Base-by-base conservation (phyloP, 2,888 invertebrate genomes). In the Eilema caniola region DNA sequence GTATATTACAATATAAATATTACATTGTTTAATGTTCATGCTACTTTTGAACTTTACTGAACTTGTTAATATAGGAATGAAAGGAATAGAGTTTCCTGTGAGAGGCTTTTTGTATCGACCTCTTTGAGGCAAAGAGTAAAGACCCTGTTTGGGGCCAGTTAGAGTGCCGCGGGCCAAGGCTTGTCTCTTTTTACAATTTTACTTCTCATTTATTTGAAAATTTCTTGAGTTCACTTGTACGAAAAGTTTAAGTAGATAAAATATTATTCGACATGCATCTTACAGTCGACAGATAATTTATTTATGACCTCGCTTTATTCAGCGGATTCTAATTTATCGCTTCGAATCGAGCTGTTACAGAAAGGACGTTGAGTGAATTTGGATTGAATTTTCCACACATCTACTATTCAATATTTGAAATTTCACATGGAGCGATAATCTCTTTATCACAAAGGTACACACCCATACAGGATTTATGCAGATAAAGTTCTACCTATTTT, bases 11-110 rank as follows among this genome's bases (percentile, higher is more conserved):
- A n/a, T n/a, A n/a, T n/a, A n/a, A n/a, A n/a, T n/a, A n/a, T n/a
- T n/a, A n/a, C n/a, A n/a, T n/a, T n/a, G n/a, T n/a, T n/a, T n/a
- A n/a, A n/a, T n/a, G n/a, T n/a, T n/a, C n/a, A n/a, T 65, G 69
- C 61, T 70, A 78, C 76, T 78, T 76, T 79, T 67, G 68, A 72
- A 47, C 20, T 47, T 47, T 72, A 74, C 72, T 76, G 82, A 85
- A 85, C 78, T 87, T 83, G 83, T 85, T 86, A 88, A 86, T 85
- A 83, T 82, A 86, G 81, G 79, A 82, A 80, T 79, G 82, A 85
- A 86, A 84, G 83, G 82, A 88, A 87, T 84, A 81, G 79, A 79
- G 81, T 77, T 84, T 84, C 77, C 75, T 81, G 78, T 78, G 76
- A 78, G 81, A 82, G 80, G 80, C 80, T 81, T 83, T 85, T 85